phyloP scores from a whole-genome alignment of 35 echinoderm and acorn worm species.

The Heliocidaris erythrogramma region DNA sequence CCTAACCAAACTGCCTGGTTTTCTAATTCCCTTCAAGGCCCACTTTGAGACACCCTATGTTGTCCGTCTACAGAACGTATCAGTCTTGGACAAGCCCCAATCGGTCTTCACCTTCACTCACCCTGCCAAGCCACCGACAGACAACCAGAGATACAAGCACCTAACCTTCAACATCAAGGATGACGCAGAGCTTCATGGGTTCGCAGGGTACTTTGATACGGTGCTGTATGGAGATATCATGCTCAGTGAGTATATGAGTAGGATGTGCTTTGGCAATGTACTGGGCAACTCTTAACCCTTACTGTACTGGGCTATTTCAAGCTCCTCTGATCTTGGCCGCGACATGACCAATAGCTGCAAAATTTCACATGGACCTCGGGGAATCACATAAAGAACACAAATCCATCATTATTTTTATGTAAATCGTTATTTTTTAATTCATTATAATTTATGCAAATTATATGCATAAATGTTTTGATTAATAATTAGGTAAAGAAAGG shows the following conservation, averaged over 20 bases:
- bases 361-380: too few species aligned
- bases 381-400: too few species aligned
- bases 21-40: constrained; percentile 55
- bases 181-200: constrained; percentile 86
- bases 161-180: constrained; percentile 73
- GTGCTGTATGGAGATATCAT: constrained; percentile 90
- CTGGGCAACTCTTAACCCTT: too few species aligned
- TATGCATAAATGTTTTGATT: too few species aligned
- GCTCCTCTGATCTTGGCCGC: too few species aligned
- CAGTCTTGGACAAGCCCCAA: constrained; percentile 75
- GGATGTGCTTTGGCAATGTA: neutral
- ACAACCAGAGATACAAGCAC: constrained; percentile 86
- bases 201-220: constrained; percentile 99
- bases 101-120: constrained; percentile 88
- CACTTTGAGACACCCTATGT: constrained; percentile 99
- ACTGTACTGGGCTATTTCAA: too few species aligned
- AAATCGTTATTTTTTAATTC: too few species aligned
- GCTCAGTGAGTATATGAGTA: constrained; percentile 75
- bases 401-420: too few species aligned
- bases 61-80: constrained; percentile 91
- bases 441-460: too few species aligned
- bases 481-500: too few species aligned
- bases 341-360: too few species aligned
- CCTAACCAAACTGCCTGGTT: neutral
- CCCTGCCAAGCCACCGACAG: constrained; percentile 68